These are phyloP conservation scores for Furcula furcula DNA, from an alignment of 2,888 invertebrate genomes.

Conservation along the genomic window DNA sequence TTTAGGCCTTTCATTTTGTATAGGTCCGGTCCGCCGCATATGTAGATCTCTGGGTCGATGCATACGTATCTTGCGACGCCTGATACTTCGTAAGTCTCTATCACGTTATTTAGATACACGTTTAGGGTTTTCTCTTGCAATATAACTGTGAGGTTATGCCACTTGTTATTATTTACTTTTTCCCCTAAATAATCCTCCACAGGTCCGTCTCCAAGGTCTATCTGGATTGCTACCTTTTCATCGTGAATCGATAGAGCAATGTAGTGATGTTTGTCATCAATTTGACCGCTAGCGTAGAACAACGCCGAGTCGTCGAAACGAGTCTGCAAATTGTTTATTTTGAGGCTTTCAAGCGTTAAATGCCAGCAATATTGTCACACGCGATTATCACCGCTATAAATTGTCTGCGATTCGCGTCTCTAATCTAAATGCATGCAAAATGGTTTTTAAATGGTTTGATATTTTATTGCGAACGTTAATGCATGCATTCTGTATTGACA, in stretches of 20 bases:
- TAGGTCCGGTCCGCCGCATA: constrained; percentile 93
- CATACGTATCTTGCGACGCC: constrained; percentile 86
- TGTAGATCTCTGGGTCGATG: constrained; percentile 96
- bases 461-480: no score
- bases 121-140: constrained; percentile 88
- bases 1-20: constrained; percentile 91
- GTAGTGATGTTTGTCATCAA: constrained; percentile 93
- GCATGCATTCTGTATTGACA: constrained; percentile 6
- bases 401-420: constrained; percentile 2
- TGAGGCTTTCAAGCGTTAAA: not conserved
- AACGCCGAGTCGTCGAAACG: constrained; percentile 95
- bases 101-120: constrained; percentile 89
- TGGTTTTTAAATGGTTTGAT: constrained; percentile 8
- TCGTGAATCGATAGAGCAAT: constrained; percentile 93
- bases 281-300: constrained; percentile 96
- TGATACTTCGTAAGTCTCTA: constrained; percentile 86
- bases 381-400: constrained; percentile 9
- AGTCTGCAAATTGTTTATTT: constrained; percentile 81
- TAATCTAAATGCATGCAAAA: constrained; percentile 21
- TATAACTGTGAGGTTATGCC: constrained; percentile 95
- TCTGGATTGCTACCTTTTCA: constrained; percentile 91
- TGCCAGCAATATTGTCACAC: constrained; percentile 3
- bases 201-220: constrained; percentile 92
- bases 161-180: constrained; percentile 87
- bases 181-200: constrained; percentile 85